Conservation (phyloP, 2,797 vertebrate species). For the Sphenopsis melanotis region DNA sequence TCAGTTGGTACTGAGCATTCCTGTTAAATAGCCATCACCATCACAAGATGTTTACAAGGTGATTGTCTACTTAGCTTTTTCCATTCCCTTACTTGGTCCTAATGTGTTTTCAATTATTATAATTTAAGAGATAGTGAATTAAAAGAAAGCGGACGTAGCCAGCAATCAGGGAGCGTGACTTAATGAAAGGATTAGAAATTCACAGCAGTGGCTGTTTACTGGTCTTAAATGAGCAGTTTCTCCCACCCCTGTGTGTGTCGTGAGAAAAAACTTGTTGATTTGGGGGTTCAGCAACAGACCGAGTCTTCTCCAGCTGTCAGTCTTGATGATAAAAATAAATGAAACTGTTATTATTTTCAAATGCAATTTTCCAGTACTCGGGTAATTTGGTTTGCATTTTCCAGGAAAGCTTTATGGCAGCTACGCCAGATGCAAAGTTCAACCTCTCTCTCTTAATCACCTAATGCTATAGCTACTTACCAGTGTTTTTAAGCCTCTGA, state of each 20-base stretch:
- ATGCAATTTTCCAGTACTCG: constrained; percentile 2
- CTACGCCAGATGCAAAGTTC: constrained; percentile 31
- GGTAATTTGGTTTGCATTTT: constrained; percentile 50
- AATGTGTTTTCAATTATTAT: constrained; percentile 64
- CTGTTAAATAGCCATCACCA: constrained; percentile 74
- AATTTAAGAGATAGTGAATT: constrained; percentile 57
- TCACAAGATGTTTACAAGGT: constrained; percentile 75
- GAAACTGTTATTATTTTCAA: constrained; percentile 28
- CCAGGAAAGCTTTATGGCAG: constrained; percentile 24
- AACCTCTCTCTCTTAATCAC: constrained; percentile 17
- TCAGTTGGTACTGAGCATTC: constrained; percentile 68
- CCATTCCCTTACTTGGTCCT: constrained; percentile 34
- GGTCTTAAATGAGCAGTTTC: constrained; percentile 4
- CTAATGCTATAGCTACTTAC: not conserved
- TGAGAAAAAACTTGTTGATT: constrained; percentile 50
- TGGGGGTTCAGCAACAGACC: not conserved
- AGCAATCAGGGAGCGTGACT: not conserved
- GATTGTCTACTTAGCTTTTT: constrained; percentile 68
- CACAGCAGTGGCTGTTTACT: constrained; percentile 1
- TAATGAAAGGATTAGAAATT: constrained; percentile 33
- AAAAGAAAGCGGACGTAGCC: constrained; percentile 4
- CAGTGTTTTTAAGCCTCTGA: constrained; percentile 20
- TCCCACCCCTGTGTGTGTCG: not conserved
- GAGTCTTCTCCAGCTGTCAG: constrained; percentile 39
- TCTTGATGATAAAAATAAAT: constrained; percentile 5